These are phyloP conservation scores for Ameiurus melas DNA, from an alignment of 2,113 vertebrate genomes.

Conservation along the genomic window DNA sequence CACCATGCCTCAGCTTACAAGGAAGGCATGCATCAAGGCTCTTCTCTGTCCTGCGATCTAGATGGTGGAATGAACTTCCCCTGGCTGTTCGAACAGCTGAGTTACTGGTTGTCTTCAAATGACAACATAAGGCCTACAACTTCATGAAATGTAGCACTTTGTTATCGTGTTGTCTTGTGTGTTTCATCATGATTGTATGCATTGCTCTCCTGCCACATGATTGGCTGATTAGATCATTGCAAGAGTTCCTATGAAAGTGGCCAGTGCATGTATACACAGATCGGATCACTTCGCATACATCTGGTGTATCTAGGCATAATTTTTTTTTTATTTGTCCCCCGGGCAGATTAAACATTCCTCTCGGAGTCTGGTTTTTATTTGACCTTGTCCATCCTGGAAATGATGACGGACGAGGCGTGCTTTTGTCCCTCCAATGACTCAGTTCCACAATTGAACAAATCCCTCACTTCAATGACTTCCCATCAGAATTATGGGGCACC, in stretches of 20 bases:
- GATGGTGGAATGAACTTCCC: not conserved
- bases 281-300: conserved; percentile 9
- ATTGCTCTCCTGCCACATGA: not conserved
- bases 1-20: not conserved
- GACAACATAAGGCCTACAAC: not conserved
- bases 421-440: conserved; percentile 19
- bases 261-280: not conserved
- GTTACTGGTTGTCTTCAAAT: not conserved
- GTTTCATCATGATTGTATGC: not conserved
- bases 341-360: conserved; percentile 41
- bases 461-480: conserved; percentile 25
- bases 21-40: not conserved
- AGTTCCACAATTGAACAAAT: conserved; percentile 43
- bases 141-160: not conserved
- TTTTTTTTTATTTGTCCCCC: conserved; percentile 10
- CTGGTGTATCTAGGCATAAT: conserved; percentile 33
- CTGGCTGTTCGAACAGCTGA: not conserved
- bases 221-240: not conserved
- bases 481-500: not conserved
- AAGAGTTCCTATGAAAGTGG: not conserved
- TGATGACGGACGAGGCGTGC: conserved; percentile 23
- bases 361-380: conserved; percentile 16
- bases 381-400: conserved; percentile 39
- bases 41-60: not conserved
- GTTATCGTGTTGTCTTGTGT: not conserved